A percentile compares a stretch with the other conserved stretches of the same genome.
These are phyloP conservation scores for Melipona beecheii DNA, from an alignment of 2,888 invertebrate genomes.

Conservation along the genomic window DNA sequence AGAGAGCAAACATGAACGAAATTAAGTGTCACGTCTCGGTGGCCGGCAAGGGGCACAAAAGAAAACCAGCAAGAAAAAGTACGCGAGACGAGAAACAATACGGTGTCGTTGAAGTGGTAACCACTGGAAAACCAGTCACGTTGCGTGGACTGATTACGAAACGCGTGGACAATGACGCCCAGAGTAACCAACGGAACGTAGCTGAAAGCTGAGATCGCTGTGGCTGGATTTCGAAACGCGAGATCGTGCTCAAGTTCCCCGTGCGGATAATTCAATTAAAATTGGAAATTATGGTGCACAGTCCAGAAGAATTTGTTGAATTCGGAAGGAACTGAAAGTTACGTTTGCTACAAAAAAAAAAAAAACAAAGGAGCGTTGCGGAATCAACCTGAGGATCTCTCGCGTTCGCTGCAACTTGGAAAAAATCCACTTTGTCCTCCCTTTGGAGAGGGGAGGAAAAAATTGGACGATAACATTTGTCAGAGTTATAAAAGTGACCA, in stretches of 20 bases:
- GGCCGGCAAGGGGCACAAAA: background rate
- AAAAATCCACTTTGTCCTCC: background rate
- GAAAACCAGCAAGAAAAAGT: background rate
- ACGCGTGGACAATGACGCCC: slow-evolving; percentile 6
- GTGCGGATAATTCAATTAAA: too few species aligned
- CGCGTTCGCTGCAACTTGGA: background rate
- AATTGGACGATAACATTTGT: slow-evolving; percentile 15
- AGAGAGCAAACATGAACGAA: slow-evolving; percentile 23
- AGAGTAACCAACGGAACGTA: background rate
- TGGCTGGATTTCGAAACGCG: too few species aligned
- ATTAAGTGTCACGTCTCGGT: slow-evolving; percentile 36
- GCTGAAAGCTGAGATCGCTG: background rate
- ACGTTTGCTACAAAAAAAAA: too few species aligned
- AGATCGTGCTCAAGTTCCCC: too few species aligned
- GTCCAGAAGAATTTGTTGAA: too few species aligned
- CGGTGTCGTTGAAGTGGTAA: slow-evolving; percentile 1
- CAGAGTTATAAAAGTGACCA: slow-evolving; percentile 29
- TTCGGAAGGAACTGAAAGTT: too few species aligned
- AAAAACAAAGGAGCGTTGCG: background rate
- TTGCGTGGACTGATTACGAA: slow-evolving; percentile 21
- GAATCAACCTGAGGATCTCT: background rate
- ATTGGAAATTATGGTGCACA: too few species aligned
- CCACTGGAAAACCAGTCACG: slow-evolving; percentile 34
- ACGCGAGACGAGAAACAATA: slow-evolving; percentile 14
- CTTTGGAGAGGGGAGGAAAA: background rate